Evolutionary conservation across 2,797 vertebrate genomes (phyloP).

Genomic region (Labroides dimidiatus): DNA sequence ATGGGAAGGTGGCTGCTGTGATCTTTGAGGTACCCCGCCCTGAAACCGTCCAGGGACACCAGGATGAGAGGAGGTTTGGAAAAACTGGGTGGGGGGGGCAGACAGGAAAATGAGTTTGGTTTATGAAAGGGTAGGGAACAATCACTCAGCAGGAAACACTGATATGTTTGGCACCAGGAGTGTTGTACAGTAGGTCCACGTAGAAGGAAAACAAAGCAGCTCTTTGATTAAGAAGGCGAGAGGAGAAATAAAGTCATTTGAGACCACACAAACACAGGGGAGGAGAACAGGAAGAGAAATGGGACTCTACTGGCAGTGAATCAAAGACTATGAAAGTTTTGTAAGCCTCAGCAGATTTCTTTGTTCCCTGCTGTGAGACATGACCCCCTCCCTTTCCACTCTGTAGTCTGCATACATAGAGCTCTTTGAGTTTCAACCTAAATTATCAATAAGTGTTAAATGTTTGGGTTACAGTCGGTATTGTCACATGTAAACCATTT

Average conservation of each 20-base stretch:
- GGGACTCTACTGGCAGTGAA: conserved; percentile 10
- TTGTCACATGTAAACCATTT: no score
- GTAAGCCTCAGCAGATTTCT: background rate
- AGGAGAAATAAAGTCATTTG: conserved; percentile 3
- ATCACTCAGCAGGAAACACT: conserved; percentile 10
- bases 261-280: conserved; percentile 21
- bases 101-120: background rate
- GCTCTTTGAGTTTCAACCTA: background rate
- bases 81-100: conserved; percentile 82
- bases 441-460: no score
- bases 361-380: background rate
- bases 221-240: conserved; percentile 38
- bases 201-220: conserved; percentile 42
- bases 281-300: conserved; percentile 24
- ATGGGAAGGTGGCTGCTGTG: conserved; percentile 88
- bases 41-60: conserved; percentile 97
- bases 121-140: conserved; percentile 17
- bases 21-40: conserved; percentile 90
- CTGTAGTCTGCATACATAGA: no score
- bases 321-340: conserved; percentile 8
- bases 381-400: background rate
- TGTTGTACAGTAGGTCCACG: conserved; percentile 30
- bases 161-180: conserved; percentile 32
- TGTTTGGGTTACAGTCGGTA: no score
- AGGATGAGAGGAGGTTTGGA: conserved; percentile 89